Conservation (phyloP, 1,140 invertebrate genomes). For the Drosophila pruinosa region DNA sequence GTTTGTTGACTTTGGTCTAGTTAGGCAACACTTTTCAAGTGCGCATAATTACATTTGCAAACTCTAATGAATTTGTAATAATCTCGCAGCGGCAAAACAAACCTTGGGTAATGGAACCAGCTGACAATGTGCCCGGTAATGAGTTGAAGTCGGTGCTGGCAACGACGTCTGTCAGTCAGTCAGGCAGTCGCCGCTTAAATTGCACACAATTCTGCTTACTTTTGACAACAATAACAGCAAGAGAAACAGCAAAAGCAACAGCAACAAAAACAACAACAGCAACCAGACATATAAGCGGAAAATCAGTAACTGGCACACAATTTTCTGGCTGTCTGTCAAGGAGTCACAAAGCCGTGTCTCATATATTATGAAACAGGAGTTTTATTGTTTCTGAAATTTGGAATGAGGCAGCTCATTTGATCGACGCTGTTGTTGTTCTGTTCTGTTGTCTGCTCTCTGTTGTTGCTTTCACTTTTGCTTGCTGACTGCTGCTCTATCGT, state of each 20-base stretch:
- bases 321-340: slow-evolving; percentile 44
- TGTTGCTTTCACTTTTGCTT: background rate
- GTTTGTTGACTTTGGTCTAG: slow-evolving; percentile 16
- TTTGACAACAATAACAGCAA: slow-evolving; percentile 15
- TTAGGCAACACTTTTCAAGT: slow-evolving; percentile 23
- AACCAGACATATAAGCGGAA: background rate
- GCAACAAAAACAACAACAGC: background rate
- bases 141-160: slow-evolving; percentile 19
- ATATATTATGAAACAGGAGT: slow-evolving; percentile 61
- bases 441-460: no score
- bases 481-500: background rate
- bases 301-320: slow-evolving; percentile 31
- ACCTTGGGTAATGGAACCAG: background rate
- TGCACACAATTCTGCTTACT: slow-evolving; percentile 17
- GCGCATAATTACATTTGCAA: slow-evolving; percentile 49
- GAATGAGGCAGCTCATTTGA: slow-evolving; percentile 43
- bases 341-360: slow-evolving; percentile 31
- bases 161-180: background rate
- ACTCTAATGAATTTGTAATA: slow-evolving; percentile 65
- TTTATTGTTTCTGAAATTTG: slow-evolving; percentile 65
- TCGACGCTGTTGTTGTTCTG: slow-evolving; percentile 8
- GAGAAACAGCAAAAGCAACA: background rate
- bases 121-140: slow-evolving; percentile 56
- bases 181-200: slow-evolving; percentile 17
- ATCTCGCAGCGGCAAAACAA: slow-evolving; percentile 20